Evolutionary conservation across 2,888 invertebrate species (phyloP), one percentile per base, ranked within the genome.

Genomic region (Apodemia zela): DNA sequence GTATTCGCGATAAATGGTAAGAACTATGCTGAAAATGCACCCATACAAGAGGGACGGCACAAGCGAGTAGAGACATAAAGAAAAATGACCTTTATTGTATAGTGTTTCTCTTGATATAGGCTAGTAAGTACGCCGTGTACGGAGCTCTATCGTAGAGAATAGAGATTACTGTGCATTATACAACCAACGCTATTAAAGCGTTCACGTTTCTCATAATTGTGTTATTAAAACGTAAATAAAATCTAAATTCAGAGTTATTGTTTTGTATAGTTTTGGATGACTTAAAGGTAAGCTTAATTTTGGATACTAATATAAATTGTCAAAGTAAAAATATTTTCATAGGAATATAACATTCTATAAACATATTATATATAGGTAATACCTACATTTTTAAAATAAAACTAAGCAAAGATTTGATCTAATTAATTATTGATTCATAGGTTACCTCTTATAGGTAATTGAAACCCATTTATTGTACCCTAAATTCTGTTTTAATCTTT

Each of bases 161-260:
- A 51, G 18, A 51, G 51, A 51, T 51, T 51, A 51, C 10, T 18
- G 17, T 51, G 51, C 51, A 51, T 51, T 51, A 51, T 51, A 51
- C 51, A 51, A 51, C 51, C 51, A 17, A 51, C 51, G 51, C 51
- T 51, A 51, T 51, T 51, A 51, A 2, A 51, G 51, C 21, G 51
- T 8, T 51, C 10, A 51, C 51, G 51, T 51, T 51, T 17, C 51
- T 51, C 51, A 11, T 51, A 10, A 51, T 11, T 0, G n/a, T 51
- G 51, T 18, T 17, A 21, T 51, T 51, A 6, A 0, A 38, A 51
- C 51, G 18, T 38, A 38, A 13, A 38, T 38, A 8, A 21, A 51
- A 21, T 17, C 4, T 51, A 3, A 11, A 11, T 21, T 18, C 21
- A 5, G 17, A n/a, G 8, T 5, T 49, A 49, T 49, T 49, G 18